Base-by-base conservation (phyloP, 2,888 invertebrate genomes). In the Temnothorax rugatulus region DNA sequence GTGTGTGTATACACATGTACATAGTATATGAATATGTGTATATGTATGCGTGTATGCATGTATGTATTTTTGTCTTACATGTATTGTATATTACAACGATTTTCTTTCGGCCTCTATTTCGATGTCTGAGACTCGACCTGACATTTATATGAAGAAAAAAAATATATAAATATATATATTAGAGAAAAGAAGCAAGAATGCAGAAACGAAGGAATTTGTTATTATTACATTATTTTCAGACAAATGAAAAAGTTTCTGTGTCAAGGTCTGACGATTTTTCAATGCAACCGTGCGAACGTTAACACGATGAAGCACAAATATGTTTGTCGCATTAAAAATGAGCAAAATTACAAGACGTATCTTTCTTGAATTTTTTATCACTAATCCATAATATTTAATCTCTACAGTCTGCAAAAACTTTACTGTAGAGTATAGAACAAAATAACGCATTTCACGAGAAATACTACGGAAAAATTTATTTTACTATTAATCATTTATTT, bases 81-180 rank as follows among this genome's bases (percentile, higher is more conserved):
- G 15, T 64, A 44, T 8, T 71, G 7, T 52, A 18, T 29, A 18
- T 54, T 47, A 57, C 11, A 59, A 21, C 18, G 21, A 11, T 29
- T 34, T 75, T 44, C 21, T 59, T 47, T 13, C 15, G 38, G 1
- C 0, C 18, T 41, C 3, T 5, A 21, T 52, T 64, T 75, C n/a
- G 57, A 47, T 18, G 18, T 47, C 4, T 4, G 13, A 44, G 18
- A 59, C 9, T 18, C 11, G 21, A 4, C 15, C n/a, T 47, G 59
- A 73, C 47, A 50, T 79, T 73, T 73, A 21, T 18, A 38, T 79
- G 73, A 79, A 79, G 73, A 29, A 29, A 29, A 29, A 25, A 4
- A 29, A 29, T n/a, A n/a, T n/a, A n/a, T n/a, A n/a, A n/a, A n/a
- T n/a, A 29, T 29, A 4, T 3, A 29, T 29, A 79, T 79, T 79